Conservation (phyloP, 2,888 invertebrate species). For the Invenusta paracnida region DNA sequence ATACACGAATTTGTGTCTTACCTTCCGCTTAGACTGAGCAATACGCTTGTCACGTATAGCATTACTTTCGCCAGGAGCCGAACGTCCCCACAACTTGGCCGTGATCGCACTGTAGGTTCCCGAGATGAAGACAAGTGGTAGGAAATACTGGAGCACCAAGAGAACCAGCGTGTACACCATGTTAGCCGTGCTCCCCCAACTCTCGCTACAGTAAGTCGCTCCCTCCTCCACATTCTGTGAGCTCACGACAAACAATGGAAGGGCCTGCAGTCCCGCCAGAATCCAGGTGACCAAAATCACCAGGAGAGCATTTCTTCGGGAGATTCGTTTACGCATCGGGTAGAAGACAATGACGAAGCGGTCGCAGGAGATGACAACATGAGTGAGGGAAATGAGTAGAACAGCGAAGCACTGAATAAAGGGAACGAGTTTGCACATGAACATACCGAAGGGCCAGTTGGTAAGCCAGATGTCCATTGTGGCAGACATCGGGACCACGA, state of each 20-base stretch:
- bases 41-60: constrained; percentile 53
- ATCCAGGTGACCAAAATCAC: constrained; percentile 17
- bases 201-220: not conserved
- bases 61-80: constrained; percentile 57
- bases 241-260: not conserved
- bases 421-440: constrained; percentile 19
- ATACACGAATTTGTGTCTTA: too few relatives aligned
- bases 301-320: not conserved
- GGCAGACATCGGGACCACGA: constrained; percentile 5
- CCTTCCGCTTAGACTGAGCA: constrained; percentile 44
- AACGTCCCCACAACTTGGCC: constrained; percentile 53
- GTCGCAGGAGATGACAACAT: constrained; percentile 39
- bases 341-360: constrained; percentile 34
- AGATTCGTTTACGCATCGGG: constrained; percentile 33
- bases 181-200: not conserved
- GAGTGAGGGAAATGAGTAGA: constrained; percentile 28
- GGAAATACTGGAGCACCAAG: constrained; percentile 43
- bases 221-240: not conserved
- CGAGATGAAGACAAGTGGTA: constrained; percentile 53
- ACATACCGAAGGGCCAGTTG: constrained; percentile 26
- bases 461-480: constrained; percentile 31
- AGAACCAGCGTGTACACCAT: constrained; percentile 28
- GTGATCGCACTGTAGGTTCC: constrained; percentile 56
- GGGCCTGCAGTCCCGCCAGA: not conserved
- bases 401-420: constrained; percentile 24